Evolutionary conservation across 2,113 vertebrate species (phyloP).

Genomic region (Seriola dumerili): DNA sequence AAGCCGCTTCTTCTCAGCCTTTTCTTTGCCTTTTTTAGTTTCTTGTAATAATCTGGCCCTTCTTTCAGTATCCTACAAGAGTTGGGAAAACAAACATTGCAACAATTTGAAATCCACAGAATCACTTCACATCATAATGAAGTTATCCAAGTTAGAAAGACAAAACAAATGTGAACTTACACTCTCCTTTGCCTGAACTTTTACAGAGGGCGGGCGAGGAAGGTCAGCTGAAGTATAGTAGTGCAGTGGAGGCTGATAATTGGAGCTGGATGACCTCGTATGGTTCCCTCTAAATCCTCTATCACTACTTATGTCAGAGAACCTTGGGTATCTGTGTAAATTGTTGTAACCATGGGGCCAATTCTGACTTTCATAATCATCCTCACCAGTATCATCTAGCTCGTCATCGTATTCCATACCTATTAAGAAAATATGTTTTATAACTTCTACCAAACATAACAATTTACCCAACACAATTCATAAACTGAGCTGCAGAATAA

Average conservation of each 20-base stretch:
- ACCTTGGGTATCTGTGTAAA: constrained; percentile 5
- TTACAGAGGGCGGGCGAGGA: not conserved
- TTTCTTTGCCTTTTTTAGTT: constrained; percentile 61
- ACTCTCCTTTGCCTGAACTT: constrained; percentile 17
- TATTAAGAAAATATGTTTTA: not conserved
- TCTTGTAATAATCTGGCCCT: constrained; percentile 62
- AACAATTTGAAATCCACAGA: not conserved
- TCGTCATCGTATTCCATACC: constrained; percentile 26
- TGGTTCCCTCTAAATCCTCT: not conserved
- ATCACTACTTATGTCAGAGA: not conserved
- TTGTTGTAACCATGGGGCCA: not conserved
- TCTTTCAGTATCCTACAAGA: constrained; percentile 60
- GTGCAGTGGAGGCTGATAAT: constrained; percentile 3
- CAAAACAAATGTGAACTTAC: constrained; percentile 26
- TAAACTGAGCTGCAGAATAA: not conserved
- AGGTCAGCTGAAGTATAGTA: not conserved
- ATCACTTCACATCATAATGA: not conserved
- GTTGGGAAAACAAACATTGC: not conserved
- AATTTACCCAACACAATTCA: not conserved
- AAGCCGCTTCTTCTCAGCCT: constrained; percentile 73
- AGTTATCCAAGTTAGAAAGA: no score
- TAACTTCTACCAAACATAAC: no score
- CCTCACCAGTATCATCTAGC: not conserved
- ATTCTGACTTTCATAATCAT: not conserved
- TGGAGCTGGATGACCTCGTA: not conserved